These are phyloP conservation scores for Prinia subflava DNA, from an alignment of 2,113 vertebrate genomes.

Conservation along the genomic window DNA sequence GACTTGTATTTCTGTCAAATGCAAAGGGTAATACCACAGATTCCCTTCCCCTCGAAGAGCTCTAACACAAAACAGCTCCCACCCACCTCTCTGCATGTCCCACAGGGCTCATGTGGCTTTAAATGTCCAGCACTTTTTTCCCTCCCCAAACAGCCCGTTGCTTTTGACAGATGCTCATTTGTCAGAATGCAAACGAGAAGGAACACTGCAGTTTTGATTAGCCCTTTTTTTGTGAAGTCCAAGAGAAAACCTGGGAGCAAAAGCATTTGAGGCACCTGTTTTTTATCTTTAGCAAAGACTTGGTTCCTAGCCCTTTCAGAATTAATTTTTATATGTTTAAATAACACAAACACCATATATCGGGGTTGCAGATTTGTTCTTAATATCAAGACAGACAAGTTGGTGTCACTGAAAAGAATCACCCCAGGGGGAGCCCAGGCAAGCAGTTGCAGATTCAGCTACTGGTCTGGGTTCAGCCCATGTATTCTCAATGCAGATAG, in stretches of 20 bases:
- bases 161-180: background rate
- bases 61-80: background rate
- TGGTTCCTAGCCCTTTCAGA: background rate
- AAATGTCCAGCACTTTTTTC: too few species aligned
- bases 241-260: background rate
- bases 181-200: background rate
- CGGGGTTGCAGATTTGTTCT: background rate
- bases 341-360: background rate
- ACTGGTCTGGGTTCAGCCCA: background rate
- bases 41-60: background rate
- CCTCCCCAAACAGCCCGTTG: background rate
- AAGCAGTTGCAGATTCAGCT: background rate
- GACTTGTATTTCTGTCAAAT: background rate
- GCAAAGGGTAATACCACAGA: background rate
- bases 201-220: background rate
- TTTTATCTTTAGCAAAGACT: background rate
- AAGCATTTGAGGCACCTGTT: background rate
- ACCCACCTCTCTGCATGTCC: background rate
- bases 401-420: background rate
- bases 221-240: background rate
- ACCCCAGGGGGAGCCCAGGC: background rate
- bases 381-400: background rate
- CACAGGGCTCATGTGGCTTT: background rate
- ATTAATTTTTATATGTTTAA: background rate
- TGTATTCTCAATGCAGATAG: accelerated